Base-by-base conservation (phyloP, 2,113 vertebrate genomes). In the Marmota monax region DNA sequence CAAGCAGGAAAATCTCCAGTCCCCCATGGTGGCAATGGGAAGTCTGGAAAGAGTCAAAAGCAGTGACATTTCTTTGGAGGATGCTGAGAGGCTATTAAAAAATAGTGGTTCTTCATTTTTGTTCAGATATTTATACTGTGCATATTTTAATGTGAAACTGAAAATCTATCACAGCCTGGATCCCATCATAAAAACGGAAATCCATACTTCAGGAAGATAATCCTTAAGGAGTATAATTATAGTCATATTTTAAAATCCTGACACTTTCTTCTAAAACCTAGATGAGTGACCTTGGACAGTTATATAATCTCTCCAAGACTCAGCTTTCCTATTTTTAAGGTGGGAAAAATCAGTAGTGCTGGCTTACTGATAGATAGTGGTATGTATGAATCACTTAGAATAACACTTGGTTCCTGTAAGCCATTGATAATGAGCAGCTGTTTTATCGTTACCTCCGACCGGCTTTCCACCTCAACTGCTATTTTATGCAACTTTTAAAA, bases 221-320 rank as follows among this genome's bases (percentile, higher is more conserved):
- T 34, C 11, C 11, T 13, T 67, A 42, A 70, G 14, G 13, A 16
- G 63, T 88, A n/a, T 51, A 48, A 58, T n/a, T 14, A 61, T 56
- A 76, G 39, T 82, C 48, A 34, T 56, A 77, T 77, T 83, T 87
- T 88, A 69, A 65, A 92, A 88, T 77, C 25, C 20, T 17, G 48
- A 83, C 70, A 88, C 16, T 51, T 90, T 95, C 16, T 37, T 79
- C 23, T 80, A 82, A 80, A 87, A 84, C 39, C 53, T 76, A 74
- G 11, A 25, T 23, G 48, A 70, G 45, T 61, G 48, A 51, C 25
- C 42, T 72, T 77, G 78, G 8, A 8, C 78, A 27, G 27, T 73
- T 89, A 51, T 25, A 53, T 9, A 85, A 72, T 84, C 84, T 84
- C n/a, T 69, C 48, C 13, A 61, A 74, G 39, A 51, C 7, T 51